These are phyloP conservation scores for Drosophila phalerata DNA, from an alignment of 2,888 invertebrate genomes.

Conservation along the genomic window DNA sequence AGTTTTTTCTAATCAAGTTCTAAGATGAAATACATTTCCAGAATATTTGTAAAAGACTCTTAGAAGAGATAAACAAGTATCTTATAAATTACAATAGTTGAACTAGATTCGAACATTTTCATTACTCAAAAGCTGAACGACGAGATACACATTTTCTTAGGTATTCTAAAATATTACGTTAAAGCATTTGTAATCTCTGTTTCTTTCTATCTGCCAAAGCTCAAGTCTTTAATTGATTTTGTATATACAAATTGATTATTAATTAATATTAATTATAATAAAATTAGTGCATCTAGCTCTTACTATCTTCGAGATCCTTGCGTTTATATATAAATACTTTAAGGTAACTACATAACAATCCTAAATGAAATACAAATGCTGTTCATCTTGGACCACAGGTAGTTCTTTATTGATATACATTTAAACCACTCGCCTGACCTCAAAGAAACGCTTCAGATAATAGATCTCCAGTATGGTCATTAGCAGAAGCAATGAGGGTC, in stretches of 20 bases:
- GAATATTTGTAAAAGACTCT: not conserved
- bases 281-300: not conserved
- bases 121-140: too few relatives aligned
- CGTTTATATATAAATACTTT: too few relatives aligned
- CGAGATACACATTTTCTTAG: too few relatives aligned
- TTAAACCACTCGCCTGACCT: conserved; percentile 64
- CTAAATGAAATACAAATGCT: not conserved
- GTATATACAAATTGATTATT: too few relatives aligned
- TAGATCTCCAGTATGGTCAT: conserved; percentile 63
- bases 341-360: not conserved
- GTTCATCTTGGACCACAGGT: not conserved
- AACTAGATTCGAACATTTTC: too few relatives aligned
- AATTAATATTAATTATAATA: too few relatives aligned
- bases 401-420: not conserved
- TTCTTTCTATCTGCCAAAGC: too few relatives aligned
- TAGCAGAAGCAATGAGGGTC: conserved; percentile 49
- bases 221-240: too few relatives aligned
- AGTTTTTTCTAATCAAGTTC: conserved; percentile 6
- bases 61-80: too few relatives aligned
- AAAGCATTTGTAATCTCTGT: too few relatives aligned
- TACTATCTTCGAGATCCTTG: not conserved
- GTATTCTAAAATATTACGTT: too few relatives aligned
- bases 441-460: conserved; percentile 74
- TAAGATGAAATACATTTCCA: not conserved
- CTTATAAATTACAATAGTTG: too few relatives aligned